phyloP scores from a whole-genome alignment of 2,888 invertebrate genomes.

The Rhimphoctona megacephalus region DNA sequence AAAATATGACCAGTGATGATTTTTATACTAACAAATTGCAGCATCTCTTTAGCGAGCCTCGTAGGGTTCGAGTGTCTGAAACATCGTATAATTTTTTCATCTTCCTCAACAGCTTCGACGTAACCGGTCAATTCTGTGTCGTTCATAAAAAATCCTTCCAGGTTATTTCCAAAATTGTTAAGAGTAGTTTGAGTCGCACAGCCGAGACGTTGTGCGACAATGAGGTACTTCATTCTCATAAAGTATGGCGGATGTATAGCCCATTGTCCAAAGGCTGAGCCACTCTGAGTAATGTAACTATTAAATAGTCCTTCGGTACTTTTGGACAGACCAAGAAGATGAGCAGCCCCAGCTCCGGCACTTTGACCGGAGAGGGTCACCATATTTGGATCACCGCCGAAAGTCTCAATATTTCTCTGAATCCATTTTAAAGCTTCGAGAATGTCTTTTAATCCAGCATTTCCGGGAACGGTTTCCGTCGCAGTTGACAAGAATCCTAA shows the following conservation, averaged over 20 bases:
- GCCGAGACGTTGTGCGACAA: constrained; percentile 70
- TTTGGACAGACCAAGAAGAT: constrained; percentile 76
- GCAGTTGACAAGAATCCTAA: constrained; percentile 75
- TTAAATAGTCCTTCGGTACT: constrained; percentile 80
- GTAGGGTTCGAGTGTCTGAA: constrained; percentile 37
- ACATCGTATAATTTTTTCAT: constrained; percentile 61
- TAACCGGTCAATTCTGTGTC: constrained; percentile 33
- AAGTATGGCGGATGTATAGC: constrained; percentile 64
- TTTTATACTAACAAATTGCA: constrained; percentile 60
- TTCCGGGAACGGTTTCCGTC: constrained; percentile 78
- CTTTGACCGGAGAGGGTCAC: constrained; percentile 80
- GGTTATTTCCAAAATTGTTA: constrained; percentile 43
- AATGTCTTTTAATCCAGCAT: constrained; percentile 81
- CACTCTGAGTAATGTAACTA: constrained; percentile 78
- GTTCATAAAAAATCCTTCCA: constrained; percentile 8
- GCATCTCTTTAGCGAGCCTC: constrained; percentile 43
- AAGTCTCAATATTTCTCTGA: constrained; percentile 77
- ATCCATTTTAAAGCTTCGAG: constrained; percentile 79
- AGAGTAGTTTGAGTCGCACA: constrained; percentile 65
- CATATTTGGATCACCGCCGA: constrained; percentile 77
- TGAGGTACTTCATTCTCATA: constrained; percentile 72
- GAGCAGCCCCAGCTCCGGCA: constrained; percentile 74
- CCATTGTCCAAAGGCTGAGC: constrained; percentile 71
- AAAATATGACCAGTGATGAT: not conserved
- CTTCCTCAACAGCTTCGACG: constrained; percentile 50